phyloP scores from a whole-genome alignment of 2,113 vertebrate genomes.

The Platysternon megacephalum region DNA sequence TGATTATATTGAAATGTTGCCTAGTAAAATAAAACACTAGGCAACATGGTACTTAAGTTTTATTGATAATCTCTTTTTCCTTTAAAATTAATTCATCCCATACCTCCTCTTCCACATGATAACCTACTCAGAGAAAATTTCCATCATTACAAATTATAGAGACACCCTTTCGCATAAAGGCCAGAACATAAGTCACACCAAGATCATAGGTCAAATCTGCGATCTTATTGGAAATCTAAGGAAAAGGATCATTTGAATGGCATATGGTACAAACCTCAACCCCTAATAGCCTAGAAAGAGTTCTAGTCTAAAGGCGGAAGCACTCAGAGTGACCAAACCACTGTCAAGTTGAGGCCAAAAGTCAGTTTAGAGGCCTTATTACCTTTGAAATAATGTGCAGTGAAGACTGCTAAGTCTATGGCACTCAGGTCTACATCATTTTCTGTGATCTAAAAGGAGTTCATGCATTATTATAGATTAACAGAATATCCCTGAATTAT shows the following conservation, averaged over 20 bases:
- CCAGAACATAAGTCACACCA: not conserved
- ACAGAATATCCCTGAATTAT: not conserved
- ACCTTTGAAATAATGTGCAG: not conserved
- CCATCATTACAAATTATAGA: not conserved
- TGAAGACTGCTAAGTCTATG: not conserved
- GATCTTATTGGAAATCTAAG: not conserved
- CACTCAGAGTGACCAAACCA: not conserved
- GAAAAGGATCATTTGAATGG: not conserved
- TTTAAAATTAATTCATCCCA: not conserved
- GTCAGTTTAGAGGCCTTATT: not conserved
- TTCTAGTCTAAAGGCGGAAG: not conserved
- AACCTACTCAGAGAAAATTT: not conserved
- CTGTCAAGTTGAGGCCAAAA: not conserved
- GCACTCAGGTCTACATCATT: not conserved
- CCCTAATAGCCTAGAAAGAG: not conserved
- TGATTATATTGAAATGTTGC: not conserved
- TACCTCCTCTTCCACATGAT: not conserved
- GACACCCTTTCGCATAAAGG: not conserved
- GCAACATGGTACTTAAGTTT: not conserved
- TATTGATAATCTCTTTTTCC: not conserved
- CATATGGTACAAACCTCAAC: not conserved
- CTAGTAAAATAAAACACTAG: slow-evolving; percentile 29
- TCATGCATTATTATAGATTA: not conserved
- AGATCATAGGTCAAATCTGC: not conserved
- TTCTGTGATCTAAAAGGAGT: not conserved